A percentile compares a stretch with the other conserved stretches of the same genome.
Evolutionary conservation across 1,140 invertebrate species (phyloP).

Genomic region (Frieseomelitta varia): DNA sequence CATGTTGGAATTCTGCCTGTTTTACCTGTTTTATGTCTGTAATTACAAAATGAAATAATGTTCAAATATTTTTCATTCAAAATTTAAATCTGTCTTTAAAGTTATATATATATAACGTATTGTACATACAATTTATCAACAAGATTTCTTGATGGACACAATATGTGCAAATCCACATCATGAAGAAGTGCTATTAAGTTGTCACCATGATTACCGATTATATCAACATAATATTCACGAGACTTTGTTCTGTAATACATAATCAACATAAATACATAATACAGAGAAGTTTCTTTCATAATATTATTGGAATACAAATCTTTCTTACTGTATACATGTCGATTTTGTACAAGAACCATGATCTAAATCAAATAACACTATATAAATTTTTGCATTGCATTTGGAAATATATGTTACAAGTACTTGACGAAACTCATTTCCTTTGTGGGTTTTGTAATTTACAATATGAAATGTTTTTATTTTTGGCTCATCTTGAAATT

Average conservation of each 20-base stretch:
- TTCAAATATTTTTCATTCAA: conserved; percentile 3
- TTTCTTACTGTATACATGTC: conserved; percentile 57
- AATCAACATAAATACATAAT: background rate
- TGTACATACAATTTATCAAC: conserved; percentile 64
- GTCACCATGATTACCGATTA: conserved; percentile 77
- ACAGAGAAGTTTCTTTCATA: background rate
- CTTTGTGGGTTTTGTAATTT: conserved; percentile 61
- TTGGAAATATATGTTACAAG: conserved; percentile 70
- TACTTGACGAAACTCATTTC: conserved; percentile 62
- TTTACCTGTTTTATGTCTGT: conserved; percentile 71
- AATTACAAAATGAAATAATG: background rate
- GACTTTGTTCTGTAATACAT: conserved; percentile 59
- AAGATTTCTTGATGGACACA: conserved; percentile 73
- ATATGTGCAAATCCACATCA: conserved; percentile 70
- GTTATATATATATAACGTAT: conserved; percentile 28
- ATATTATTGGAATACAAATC: background rate
- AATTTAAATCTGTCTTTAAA: background rate
- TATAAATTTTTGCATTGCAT: conserved; percentile 60
- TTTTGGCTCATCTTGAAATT: conserved; percentile 65
- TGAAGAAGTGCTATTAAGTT: conserved; percentile 77
- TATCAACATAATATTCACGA: conserved; percentile 75
- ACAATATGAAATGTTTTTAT: conserved; percentile 78
- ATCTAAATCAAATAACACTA: conserved; percentile 74
- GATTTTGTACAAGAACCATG: conserved; percentile 64
- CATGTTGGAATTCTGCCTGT: conserved; percentile 84